phyloP scores from a whole-genome alignment of 2,797 vertebrate genomes.

The Myotis vivesi region DNA sequence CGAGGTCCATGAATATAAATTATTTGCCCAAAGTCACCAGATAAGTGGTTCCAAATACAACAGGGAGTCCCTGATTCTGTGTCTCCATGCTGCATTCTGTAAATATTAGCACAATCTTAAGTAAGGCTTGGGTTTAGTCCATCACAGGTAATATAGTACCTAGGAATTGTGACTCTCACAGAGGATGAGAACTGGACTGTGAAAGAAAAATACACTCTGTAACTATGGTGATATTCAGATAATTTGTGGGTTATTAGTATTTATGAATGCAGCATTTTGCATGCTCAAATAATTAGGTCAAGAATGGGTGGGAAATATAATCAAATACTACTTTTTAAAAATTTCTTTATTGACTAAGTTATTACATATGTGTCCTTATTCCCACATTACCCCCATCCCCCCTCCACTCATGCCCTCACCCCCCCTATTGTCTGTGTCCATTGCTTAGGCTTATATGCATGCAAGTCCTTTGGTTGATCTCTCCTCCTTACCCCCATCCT shows the following conservation, averaged over 20 bases:
- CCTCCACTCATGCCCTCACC: too few relatives aligned
- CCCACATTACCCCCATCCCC: too few relatives aligned
- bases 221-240: neutral
- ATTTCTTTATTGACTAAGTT: too few relatives aligned
- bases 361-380: too few relatives aligned
- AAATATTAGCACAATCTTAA: fast-evolving
- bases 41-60: neutral
- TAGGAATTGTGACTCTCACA: neutral
- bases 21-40: too few relatives aligned
- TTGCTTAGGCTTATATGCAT: too few relatives aligned
- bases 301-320: neutral
- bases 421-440: too few relatives aligned
- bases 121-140: neutral
- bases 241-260: neutral
- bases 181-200: neutral
- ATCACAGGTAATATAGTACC: neutral
- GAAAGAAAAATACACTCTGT: fast-evolving
- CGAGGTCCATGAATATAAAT: neutral
- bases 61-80: neutral
- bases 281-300: neutral
- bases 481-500: too few relatives aligned
- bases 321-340: neutral
- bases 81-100: neutral
- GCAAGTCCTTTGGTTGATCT: too few relatives aligned
- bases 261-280: neutral